Base-by-base conservation (phyloP, 2,888 invertebrate genomes). In the Unio pictorum region DNA sequence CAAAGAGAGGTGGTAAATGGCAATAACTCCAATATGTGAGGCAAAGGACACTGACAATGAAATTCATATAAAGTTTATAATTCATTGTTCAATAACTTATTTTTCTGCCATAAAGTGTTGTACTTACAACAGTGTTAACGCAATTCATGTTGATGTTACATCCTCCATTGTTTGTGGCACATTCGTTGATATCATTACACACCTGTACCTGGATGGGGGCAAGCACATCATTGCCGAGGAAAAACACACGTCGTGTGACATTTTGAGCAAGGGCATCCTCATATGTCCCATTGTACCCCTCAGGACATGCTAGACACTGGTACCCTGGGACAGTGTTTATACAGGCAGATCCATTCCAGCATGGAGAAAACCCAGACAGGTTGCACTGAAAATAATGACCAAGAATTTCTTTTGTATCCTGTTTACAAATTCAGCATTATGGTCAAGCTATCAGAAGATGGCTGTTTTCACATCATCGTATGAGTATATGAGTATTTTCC, bases 101-200 rank as follows among this genome's bases (percentile, higher is more conserved):
- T 45, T 45, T 34, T 11, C 15, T 45, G 15, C 45, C 45, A 45
- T 45, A 15, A 45, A 11, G 15, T 45, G 20, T n/a, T 58, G 4
- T 57, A 76, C 82, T 72, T 71, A 84, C 85, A 6, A 73, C 63
- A n/a, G 83, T 84, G 65, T 86, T 85, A n/a, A 73, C 65, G 71
- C 86, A 86, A 15, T 72, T 69, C 59, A 81, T 72, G 30, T 79
- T 74, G 1, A 68, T 28, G 64, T 84, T 83, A 78, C 86, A 86
- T n/a, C 84, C 81, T 0, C 84, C 84, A 69, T 84, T 81, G 64
- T 82, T 67, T 1, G 57, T 65, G 11, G 69, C 66, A 71, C 84
- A 85, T 68, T 83, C 83, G 34, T 83, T 71, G 7, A 81, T 61
- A 66, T 83, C 83, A 8, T 75, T 64, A 67, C 84, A 84, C 23